Evolutionary conservation across 2,113 vertebrate species (phyloP), one percentile per base, ranked within the genome.

Genomic region (Caranx melampygus): DNA sequence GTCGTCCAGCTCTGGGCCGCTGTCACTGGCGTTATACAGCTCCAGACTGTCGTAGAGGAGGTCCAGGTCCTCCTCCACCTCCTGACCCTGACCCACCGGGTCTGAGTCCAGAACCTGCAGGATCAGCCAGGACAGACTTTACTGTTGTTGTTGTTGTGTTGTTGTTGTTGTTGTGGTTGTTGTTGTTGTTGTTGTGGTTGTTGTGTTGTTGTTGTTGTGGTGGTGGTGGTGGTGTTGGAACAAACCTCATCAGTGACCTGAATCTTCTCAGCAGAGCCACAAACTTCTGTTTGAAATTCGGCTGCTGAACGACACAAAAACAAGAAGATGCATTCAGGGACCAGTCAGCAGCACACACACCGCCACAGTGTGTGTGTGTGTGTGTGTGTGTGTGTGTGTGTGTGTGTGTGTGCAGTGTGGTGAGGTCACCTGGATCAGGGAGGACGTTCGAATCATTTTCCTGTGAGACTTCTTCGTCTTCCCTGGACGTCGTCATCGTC

Each of bases 271-370:
- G 65, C 54, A 95, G 88, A 67, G 93, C 92, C 72, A 94, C 92
- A 76, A 95, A 94, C 86, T 94, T 94, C 90, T 95, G 93, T 77
- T 93, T 95, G 70, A 95, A 93, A 88, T 94, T 95, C 0, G 88
- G 88, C 65, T 95, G 94, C 92, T 93, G 90, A 85, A 35, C 10
- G 42, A 72, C 61, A 65, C 42, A 67, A 68, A 45, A 5, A 70
- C 3, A 61, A 68, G 42, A 72, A 40, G 31, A 16, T 10, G 13
- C n/a, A 8, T 0, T 3, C 2, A 6, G 42, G 13, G 31, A 13
- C n/a, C 13, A 21, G 15, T 21, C 61, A 5, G 37, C n/a, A 33
- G 40, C 40, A 37, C 35, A 37, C 1, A 26, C 26, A 26, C 26
- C 1, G 26, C 26, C 26, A 26, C 26, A 26, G 26, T 26, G 26